Percentiles rank a stretch among this genome's conserved stretches.
Conservation (phyloP, 2,888 invertebrate genomes). For the Mythimna vitellina region DNA sequence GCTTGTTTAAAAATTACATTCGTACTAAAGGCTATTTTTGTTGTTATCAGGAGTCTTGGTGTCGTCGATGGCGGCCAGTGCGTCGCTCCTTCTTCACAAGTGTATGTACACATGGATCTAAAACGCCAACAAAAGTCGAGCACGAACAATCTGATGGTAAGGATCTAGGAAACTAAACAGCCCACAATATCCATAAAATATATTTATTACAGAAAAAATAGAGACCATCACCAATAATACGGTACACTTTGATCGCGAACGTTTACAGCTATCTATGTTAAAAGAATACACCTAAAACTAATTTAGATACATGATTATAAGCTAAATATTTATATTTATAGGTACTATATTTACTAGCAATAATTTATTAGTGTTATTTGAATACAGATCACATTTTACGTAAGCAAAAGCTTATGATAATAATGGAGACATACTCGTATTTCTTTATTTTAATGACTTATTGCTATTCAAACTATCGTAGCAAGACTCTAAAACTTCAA, state of each 20-base stretch:
- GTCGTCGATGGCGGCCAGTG: slow-evolving; percentile 90
- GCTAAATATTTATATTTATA: slow-evolving; percentile 78
- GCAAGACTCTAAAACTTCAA: slow-evolving; percentile 92
- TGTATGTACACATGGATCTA: slow-evolving; percentile 84
- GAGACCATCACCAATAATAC: slow-evolving; percentile 87
- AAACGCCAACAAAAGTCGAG: slow-evolving; percentile 84
- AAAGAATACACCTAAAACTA: slow-evolving; percentile 67
- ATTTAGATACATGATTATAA: slow-evolving; percentile 76
- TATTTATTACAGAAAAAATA: slow-evolving; percentile 84
- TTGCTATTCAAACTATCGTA: slow-evolving; percentile 91
- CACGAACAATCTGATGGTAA: slow-evolving; percentile 87
- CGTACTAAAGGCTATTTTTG: slow-evolving; percentile 52
- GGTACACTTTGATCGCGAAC: slow-evolving; percentile 75
- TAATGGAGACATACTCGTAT: slow-evolving; percentile 64
- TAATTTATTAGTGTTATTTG: slow-evolving; percentile 87
- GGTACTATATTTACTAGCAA: slow-evolving; percentile 80
- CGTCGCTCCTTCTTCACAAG: slow-evolving; percentile 86
- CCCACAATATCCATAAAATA: slow-evolving; percentile 71
- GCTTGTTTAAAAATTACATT: background rate
- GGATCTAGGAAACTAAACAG: slow-evolving; percentile 65
- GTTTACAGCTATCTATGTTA: slow-evolving; percentile 71
- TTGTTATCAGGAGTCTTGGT: slow-evolving; percentile 92
- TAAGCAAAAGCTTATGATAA: slow-evolving; percentile 79
- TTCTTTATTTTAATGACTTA: slow-evolving; percentile 85
- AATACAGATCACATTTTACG: slow-evolving; percentile 87